A percentile compares a stretch with the other conserved stretches of the same genome.
Conservation (phyloP, 2,797 vertebrate species). For the Serranus cabrilla region DNA sequence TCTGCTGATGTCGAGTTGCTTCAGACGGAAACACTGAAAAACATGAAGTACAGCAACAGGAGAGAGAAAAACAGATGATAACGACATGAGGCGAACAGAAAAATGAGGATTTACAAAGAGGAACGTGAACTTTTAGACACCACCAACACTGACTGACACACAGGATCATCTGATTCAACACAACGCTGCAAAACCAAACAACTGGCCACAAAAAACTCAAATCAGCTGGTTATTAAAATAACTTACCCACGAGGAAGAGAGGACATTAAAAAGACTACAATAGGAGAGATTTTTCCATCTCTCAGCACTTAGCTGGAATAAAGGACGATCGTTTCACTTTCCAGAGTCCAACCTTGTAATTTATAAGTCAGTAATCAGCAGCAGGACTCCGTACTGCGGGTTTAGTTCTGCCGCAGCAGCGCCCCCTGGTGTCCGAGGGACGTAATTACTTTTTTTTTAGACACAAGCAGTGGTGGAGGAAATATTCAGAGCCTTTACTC, state of each 20-base stretch:
- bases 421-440: constrained; percentile 29
- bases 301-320: background rate
- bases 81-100: background rate
- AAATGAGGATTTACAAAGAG: background rate
- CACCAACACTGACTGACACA: background rate
- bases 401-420: background rate
- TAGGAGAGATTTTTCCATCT: background rate
- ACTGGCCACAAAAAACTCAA: too few species aligned
- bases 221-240: background rate
- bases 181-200: background rate
- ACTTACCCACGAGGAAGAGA: constrained; percentile 1
- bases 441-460: too few species aligned
- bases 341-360: background rate
- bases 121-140: constrained; percentile 1
- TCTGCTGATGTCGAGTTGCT: background rate
- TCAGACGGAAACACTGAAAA: background rate
- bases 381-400: background rate
- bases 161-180: too few species aligned
- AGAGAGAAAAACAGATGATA: background rate
- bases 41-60: background rate
- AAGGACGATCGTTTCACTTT: background rate
- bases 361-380: too few species aligned
- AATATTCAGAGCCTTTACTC: too few species aligned
- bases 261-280: background rate
- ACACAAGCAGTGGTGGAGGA: too few species aligned